A percentile compares a stretch with the other conserved stretches of the same genome.
Conservation (phyloP, 2,113 vertebrate genomes). For the Cryptomyrus ogoouensis region DNA sequence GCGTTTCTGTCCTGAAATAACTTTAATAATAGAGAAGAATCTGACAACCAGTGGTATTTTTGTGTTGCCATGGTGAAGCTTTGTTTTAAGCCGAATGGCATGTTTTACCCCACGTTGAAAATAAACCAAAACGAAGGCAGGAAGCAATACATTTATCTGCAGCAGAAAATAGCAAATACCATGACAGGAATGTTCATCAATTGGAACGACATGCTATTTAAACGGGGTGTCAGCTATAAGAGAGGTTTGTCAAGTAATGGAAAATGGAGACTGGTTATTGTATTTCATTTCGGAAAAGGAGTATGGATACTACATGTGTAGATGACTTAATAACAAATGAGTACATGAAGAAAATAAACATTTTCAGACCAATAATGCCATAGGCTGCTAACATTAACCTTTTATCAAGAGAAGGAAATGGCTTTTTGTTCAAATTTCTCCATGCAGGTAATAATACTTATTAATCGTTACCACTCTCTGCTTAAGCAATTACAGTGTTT, state of each 20-base stretch:
- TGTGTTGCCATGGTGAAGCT: slow-evolving; percentile 15
- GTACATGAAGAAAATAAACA: background rate
- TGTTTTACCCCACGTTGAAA: slow-evolving; percentile 1
- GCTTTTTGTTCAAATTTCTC: background rate
- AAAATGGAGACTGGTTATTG: background rate
- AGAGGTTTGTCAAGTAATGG: too few relatives aligned
- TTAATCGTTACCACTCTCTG: background rate
- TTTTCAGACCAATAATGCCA: background rate
- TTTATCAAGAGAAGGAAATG: background rate
- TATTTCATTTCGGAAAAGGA: background rate
- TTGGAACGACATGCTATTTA: background rate
- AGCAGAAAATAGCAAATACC: slow-evolving; percentile 10
- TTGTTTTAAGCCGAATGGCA: slow-evolving; percentile 4
- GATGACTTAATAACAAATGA: background rate
- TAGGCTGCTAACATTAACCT: background rate
- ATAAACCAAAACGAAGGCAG: background rate
- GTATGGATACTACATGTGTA: background rate
- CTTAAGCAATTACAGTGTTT: background rate
- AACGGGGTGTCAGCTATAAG: background rate
- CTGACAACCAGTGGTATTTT: slow-evolving; percentile 9
- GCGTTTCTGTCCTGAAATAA: background rate
- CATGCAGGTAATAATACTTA: background rate
- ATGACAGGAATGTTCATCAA: slow-evolving; percentile 8
- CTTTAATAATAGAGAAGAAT: slow-evolving; percentile 16
- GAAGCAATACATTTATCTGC: background rate